Evolutionary conservation across 2,797 vertebrate species (phyloP).

Genomic region (Huso huso): DNA sequence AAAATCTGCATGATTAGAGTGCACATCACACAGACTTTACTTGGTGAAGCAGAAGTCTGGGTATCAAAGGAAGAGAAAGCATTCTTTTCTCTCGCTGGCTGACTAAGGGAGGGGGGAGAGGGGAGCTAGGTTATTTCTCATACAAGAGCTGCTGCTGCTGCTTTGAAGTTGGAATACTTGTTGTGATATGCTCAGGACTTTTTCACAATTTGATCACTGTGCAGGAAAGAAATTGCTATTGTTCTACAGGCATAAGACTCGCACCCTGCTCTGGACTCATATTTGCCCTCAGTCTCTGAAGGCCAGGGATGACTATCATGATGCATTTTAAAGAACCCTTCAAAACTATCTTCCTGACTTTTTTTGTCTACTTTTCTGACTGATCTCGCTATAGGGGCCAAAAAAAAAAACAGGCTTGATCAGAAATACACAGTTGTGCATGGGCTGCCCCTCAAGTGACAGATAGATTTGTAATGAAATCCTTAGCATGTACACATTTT

Average conservation of each 20-base stretch:
- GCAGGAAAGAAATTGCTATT: conserved; percentile 13
- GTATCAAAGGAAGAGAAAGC: conserved; percentile 34
- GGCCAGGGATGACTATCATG: too few species aligned
- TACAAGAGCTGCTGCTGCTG: too few species aligned
- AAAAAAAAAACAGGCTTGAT: background rate
- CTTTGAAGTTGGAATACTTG: conserved; percentile 14
- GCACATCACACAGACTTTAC: conserved; percentile 50
- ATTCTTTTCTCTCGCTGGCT: conserved; percentile 7
- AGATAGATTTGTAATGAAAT: too few species aligned
- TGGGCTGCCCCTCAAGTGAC: too few species aligned
- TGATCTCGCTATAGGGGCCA: too few species aligned
- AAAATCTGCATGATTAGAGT: conserved; percentile 61
- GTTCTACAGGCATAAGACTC: background rate
- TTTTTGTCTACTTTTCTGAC: background rate
- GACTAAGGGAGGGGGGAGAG: conserved; percentile 8
- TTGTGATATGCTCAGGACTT: background rate
- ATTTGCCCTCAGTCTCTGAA: too few species aligned
- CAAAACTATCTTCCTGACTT: too few species aligned
- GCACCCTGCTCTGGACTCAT: too few species aligned
- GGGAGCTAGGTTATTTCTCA: conserved; percentile 20
- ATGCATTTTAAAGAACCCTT: too few species aligned
- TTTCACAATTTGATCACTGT: conserved; percentile 13
- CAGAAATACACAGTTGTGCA: too few species aligned
- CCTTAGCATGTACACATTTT: too few species aligned
- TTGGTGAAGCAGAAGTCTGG: conserved; percentile 44